Conservation (phyloP, 1,140 invertebrate species). For the Phenacoccus solenopsis region DNA sequence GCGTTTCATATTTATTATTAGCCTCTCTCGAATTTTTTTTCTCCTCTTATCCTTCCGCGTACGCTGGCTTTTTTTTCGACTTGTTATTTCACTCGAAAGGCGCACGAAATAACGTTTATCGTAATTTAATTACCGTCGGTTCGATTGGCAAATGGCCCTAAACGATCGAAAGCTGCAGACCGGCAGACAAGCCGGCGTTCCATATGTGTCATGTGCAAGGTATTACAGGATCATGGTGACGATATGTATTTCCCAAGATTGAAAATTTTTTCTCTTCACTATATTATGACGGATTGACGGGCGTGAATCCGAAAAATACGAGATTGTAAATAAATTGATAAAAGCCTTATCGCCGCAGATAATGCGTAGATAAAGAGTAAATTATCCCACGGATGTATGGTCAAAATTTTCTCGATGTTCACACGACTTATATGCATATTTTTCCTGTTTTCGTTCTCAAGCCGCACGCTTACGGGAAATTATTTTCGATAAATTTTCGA, state of each 20-base stretch:
- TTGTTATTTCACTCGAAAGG: background rate
- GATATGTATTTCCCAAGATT: no score
- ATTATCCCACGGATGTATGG: background rate
- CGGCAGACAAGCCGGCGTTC: background rate
- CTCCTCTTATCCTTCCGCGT: background rate
- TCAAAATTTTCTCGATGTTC: background rate
- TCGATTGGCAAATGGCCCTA: background rate
- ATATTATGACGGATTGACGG: no score
- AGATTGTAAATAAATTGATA: background rate
- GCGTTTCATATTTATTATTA: conserved; percentile 15
- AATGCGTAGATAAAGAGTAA: background rate
- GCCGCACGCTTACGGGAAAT: no score
- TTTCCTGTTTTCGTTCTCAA: background rate
- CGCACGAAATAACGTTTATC: conserved; percentile 1
- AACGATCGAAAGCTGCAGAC: background rate
- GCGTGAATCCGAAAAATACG: background rate
- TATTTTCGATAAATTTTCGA: no score
- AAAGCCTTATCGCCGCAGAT: background rate
- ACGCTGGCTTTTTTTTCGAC: background rate
- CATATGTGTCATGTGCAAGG: background rate
- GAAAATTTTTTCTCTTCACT: no score
- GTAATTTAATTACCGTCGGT: background rate
- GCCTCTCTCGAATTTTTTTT: conserved; percentile 2
- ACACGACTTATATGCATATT: background rate
- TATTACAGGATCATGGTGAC: no score